phyloP scores from a whole-genome alignment of 1,140 invertebrate genomes.

The Tribolium madens region DNA sequence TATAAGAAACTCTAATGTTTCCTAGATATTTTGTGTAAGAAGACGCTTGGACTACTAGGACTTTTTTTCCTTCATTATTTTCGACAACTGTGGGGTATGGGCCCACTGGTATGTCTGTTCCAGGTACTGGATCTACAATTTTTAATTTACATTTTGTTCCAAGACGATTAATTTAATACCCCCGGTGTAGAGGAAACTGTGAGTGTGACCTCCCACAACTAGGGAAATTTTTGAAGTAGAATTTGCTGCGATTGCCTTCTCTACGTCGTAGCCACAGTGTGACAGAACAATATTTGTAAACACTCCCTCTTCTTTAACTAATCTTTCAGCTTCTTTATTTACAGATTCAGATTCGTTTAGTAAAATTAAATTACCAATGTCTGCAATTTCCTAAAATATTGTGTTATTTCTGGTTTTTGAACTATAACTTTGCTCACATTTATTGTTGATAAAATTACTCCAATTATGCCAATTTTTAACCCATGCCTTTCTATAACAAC shows the following conservation, averaged over 20 bases:
- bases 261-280: conserved; percentile 71
- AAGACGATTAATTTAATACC: conserved; percentile 40
- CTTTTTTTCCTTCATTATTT: conserved; percentile 66
- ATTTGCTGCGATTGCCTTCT: conserved; percentile 75
- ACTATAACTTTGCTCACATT: conserved; percentile 65
- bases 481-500: conserved; percentile 71
- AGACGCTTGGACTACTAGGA: conserved; percentile 78
- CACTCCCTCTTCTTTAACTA: conserved; percentile 64
- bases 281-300: conserved; percentile 69
- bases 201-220: conserved; percentile 90
- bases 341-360: conserved; percentile 66
- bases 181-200: conserved; percentile 68
- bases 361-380: conserved; percentile 66
- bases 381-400: conserved; percentile 59
- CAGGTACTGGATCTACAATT: conserved; percentile 21
- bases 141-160: no score
- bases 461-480: conserved; percentile 85
- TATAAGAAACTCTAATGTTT: conserved; percentile 77
- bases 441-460: conserved; percentile 77
- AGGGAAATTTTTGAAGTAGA: conserved; percentile 77
- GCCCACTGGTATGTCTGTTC: conserved; percentile 63
- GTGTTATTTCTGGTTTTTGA: neutral
- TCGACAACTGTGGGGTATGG: conserved; percentile 66
- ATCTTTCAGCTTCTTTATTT: conserved; percentile 61
- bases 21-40: conserved; percentile 81